These are phyloP conservation scores for Microplitis demolitor DNA, from an alignment of 1,140 invertebrate genomes.

Conservation along the genomic window DNA sequence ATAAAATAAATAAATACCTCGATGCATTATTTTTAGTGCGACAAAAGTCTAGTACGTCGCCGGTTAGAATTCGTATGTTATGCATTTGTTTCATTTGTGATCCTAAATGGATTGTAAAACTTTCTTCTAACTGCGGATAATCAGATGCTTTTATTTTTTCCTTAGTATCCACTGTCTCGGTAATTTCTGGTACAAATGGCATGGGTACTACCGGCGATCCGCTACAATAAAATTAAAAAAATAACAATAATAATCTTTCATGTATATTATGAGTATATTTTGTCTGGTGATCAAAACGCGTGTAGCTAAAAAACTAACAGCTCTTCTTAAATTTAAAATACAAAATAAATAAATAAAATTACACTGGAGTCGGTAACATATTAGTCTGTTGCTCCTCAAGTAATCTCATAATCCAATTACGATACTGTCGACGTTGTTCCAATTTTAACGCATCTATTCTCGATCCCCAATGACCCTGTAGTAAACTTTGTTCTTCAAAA, in stretches of 20 bases:
- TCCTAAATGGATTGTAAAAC: slow-evolving; percentile 96
- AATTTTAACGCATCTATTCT: slow-evolving; percentile 74
- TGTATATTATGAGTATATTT: too few species aligned
- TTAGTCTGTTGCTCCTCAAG: slow-evolving; percentile 72
- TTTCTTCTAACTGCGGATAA: slow-evolving; percentile 75
- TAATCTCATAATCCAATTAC: slow-evolving; percentile 79
- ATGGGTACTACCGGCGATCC: slow-evolving; percentile 53
- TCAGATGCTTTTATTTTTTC: slow-evolving; percentile 49
- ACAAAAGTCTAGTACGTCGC: slow-evolving; percentile 87
- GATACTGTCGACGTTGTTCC: slow-evolving; percentile 75
- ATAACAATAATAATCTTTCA: slow-evolving; percentile 26
- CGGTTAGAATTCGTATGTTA: slow-evolving; percentile 90
- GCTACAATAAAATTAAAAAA: slow-evolving; percentile 26
- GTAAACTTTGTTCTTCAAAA: slow-evolving; percentile 77
- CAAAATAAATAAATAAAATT: slow-evolving; percentile 34
- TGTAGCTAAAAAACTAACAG: too few species aligned
- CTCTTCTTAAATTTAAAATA: neutral
- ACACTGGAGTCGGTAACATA: slow-evolving; percentile 64
- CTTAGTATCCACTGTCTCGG: slow-evolving; percentile 42
- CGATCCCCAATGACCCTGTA: slow-evolving; percentile 78
- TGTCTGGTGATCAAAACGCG: too few species aligned
- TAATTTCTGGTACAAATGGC: slow-evolving; percentile 41
- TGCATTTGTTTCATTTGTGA: slow-evolving; percentile 99
- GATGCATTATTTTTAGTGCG: slow-evolving; percentile 65
- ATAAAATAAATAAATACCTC: slow-evolving; percentile 40